A percentile compares a stretch with the other conserved stretches of the same genome.
Evolutionary conservation across 2,113 vertebrate species (phyloP).

Genomic region (Trichomycterus rosablanca): DNA sequence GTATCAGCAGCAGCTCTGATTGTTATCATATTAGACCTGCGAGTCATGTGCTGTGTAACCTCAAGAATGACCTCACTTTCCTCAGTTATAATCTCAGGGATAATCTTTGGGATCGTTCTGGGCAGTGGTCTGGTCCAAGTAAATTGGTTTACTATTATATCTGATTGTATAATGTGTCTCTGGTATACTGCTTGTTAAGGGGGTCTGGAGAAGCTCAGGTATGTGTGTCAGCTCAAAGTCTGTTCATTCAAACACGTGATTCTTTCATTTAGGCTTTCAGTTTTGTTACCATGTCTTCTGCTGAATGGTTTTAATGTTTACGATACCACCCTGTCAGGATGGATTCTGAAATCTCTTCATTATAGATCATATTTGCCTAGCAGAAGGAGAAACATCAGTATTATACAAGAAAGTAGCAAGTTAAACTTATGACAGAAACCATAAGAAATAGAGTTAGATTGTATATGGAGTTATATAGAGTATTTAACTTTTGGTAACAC

Average conservation of each 20-base stretch:
- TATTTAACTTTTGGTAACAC: too few species aligned
- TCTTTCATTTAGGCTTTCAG: too few species aligned
- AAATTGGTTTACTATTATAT: conserved; percentile 15
- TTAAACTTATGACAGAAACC: not conserved
- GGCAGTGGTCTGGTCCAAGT: conserved; percentile 13
- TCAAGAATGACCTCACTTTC: conserved; percentile 4
- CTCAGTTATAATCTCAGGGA: conserved; percentile 24
- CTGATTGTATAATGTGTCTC: conserved; percentile 26
- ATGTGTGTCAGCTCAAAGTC: conserved; percentile 1
- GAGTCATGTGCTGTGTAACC: conserved; percentile 10
- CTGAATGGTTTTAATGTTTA: not conserved
- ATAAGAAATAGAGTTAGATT: too few species aligned
- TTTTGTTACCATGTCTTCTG: not conserved
- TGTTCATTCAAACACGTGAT: not conserved
- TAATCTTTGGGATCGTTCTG: conserved; percentile 5
- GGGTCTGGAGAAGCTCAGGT: conserved; percentile 3
- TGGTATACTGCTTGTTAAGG: conserved; percentile 13
- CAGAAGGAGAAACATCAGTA: not conserved
- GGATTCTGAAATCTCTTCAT: not conserved
- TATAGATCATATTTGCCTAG: not conserved
- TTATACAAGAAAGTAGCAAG: too few species aligned
- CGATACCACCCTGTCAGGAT: not conserved
- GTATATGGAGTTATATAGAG: too few species aligned
- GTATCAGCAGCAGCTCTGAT: not conserved
- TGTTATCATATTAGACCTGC: conserved; percentile 8